phyloP scores from a whole-genome alignment of 2,888 invertebrate genomes.

The Zhengitettix transpicula region DNA sequence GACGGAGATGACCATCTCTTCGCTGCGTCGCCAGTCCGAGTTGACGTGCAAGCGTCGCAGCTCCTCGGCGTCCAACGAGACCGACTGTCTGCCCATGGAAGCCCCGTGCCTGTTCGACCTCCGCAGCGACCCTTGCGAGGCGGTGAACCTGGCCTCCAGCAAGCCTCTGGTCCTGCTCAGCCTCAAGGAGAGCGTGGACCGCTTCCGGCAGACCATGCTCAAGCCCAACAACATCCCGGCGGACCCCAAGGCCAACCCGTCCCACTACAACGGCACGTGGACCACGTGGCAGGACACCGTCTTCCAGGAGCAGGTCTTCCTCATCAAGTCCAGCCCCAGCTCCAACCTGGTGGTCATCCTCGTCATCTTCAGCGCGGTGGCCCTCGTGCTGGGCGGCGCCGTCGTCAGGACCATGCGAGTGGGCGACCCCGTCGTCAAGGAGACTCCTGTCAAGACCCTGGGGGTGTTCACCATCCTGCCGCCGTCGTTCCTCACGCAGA shows the following conservation, averaged over 20 bases:
- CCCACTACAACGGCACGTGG: slow-evolving; percentile 37
- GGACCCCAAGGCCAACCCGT: slow-evolving; percentile 33
- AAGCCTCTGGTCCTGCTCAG: slow-evolving; percentile 24
- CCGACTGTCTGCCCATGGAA: slow-evolving; percentile 19
- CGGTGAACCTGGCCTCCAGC: slow-evolving; percentile 27
- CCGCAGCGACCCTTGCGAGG: slow-evolving; percentile 26
- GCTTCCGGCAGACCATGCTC: slow-evolving; percentile 26
- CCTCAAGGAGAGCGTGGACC: slow-evolving; percentile 27
- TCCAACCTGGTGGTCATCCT: neutral
- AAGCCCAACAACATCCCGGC: slow-evolving; percentile 28
- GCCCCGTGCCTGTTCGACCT: slow-evolving; percentile 27
- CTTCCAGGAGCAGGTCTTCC: slow-evolving; percentile 13
- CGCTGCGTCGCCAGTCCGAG: slow-evolving; percentile 6
- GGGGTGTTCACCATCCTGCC: neutral
- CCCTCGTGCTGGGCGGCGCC: neutral
- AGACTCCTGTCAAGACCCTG: neutral
- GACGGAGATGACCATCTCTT: slow-evolving; percentile 1
- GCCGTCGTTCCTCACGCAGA: neutral
- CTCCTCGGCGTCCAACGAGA: neutral
- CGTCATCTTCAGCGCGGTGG: neutral
- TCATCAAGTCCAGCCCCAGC: neutral
- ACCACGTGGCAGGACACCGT: slow-evolving; percentile 35
- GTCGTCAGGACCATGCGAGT: neutral
- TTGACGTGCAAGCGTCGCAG: slow-evolving; percentile 2
- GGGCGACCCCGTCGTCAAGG: neutral